Evolutionary conservation across 2,888 invertebrate species (phyloP).

Genomic region (Trisateles emortualis): DNA sequence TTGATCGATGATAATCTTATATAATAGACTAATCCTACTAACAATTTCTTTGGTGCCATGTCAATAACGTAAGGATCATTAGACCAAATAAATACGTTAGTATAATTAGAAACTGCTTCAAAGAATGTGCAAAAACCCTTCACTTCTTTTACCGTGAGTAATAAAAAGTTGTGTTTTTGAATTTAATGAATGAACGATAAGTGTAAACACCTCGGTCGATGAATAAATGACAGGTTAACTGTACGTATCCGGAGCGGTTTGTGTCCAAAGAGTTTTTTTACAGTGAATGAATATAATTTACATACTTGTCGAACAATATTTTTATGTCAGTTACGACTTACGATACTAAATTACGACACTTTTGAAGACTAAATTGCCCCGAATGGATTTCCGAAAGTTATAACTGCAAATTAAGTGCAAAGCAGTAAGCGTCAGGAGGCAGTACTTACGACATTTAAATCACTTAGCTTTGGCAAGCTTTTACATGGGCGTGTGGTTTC

Average conservation of each 20-base stretch:
- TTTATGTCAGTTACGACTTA: slow-evolving; percentile 3
- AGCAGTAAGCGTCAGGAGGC: background rate
- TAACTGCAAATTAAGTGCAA: slow-evolving; percentile 16
- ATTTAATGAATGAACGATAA: background rate
- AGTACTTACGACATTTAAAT: slow-evolving; percentile 2
- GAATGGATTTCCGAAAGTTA: slow-evolving; percentile 19
- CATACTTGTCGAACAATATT: slow-evolving; percentile 33
- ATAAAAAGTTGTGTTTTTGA: background rate
- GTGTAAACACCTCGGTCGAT: slow-evolving; percentile 1
- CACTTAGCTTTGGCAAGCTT: slow-evolving; percentile 1
- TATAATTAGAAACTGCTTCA: background rate
- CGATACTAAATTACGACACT: background rate
- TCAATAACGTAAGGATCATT: slow-evolving; percentile 11
- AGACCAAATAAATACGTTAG: slow-evolving; percentile 4
- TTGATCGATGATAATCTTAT: slow-evolving; percentile 32
- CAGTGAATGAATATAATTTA: slow-evolving; percentile 54
- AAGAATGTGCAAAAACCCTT: slow-evolving; percentile 15
- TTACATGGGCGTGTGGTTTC: background rate
- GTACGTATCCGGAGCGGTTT: slow-evolving; percentile 47
- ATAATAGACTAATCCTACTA: slow-evolving; percentile 23
- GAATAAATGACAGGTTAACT: slow-evolving; percentile 35
- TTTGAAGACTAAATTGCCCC: slow-evolving; percentile 33
- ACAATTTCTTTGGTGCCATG: slow-evolving; percentile 20
- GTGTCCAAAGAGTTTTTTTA: slow-evolving; percentile 29
- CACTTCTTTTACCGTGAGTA: slow-evolving; percentile 12